Evolutionary conservation across 2,113 vertebrate genomes (phyloP).

Genomic region (Eurystomus gularis): DNA sequence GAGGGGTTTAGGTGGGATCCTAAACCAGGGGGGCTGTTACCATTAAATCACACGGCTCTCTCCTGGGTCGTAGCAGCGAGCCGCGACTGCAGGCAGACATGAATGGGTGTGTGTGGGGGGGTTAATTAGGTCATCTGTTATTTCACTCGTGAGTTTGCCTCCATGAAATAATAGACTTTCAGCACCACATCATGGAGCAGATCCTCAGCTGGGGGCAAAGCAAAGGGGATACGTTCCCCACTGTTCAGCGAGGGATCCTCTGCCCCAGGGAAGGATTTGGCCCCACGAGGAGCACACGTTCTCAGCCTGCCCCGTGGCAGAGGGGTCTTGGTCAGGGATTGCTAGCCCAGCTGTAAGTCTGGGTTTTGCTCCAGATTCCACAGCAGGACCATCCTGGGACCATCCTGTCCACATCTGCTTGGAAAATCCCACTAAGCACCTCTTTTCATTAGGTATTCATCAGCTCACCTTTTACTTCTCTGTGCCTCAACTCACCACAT

Average conservation of each 20-base stretch:
- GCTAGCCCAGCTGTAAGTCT: neutral
- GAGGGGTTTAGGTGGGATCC: neutral
- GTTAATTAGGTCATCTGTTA: slow-evolving; percentile 11
- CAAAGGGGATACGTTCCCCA: fast-evolving
- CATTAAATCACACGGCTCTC: neutral
- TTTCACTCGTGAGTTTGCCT: neutral
- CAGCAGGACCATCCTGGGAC: neutral
- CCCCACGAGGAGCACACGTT: fast-evolving
- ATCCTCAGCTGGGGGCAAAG: neutral
- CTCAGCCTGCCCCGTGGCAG: fast-evolving
- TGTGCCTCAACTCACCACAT: neutral
- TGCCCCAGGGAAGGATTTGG: neutral
- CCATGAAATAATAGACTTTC: neutral
- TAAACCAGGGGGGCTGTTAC: neutral
- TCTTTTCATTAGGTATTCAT: neutral
- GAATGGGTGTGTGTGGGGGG: neutral
- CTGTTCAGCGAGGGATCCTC: neutral
- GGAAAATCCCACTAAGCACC: neutral
- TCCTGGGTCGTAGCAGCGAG: neutral
- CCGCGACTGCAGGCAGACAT: neutral
- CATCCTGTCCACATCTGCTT: neutral
- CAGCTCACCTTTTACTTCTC: neutral
- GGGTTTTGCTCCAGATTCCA: neutral
- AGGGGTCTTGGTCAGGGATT: neutral
- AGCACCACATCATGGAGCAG: neutral